phyloP scores from a whole-genome alignment of 2,113 vertebrate genomes.

The Heloderma charlesbogerti region DNA sequence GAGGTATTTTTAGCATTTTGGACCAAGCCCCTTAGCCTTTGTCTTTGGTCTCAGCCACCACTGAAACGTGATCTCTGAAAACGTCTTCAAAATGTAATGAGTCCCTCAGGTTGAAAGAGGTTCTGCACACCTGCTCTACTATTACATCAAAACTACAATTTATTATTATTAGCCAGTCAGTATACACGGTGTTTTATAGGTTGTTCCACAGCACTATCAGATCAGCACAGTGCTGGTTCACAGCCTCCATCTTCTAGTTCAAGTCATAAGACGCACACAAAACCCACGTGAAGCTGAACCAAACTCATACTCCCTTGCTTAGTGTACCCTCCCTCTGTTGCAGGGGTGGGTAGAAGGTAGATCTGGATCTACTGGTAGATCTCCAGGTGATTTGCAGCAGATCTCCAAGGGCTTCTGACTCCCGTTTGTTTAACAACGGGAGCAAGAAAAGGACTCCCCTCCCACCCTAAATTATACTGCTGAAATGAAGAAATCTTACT shows the following conservation, averaged over 20 bases:
- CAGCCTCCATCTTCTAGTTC: neutral
- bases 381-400: neutral
- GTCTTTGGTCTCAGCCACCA: too few relatives aligned
- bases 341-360: neutral
- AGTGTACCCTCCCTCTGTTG: neutral
- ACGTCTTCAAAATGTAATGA: too few relatives aligned
- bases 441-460: neutral
- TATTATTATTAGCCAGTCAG: neutral
- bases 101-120: too few relatives aligned
- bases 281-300: neutral
- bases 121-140: too few relatives aligned
- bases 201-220: neutral
- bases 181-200: neutral
- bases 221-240: too few relatives aligned
- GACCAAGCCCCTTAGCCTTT: too few relatives aligned
- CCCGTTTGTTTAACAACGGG: neutral
- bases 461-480: neutral
- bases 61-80: too few relatives aligned
- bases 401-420: neutral
- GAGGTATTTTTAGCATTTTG: too few relatives aligned
- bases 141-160: neutral
- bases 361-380: neutral
- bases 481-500: neutral
- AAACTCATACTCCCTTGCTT: neutral
- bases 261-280: neutral